Conservation (phyloP, 2,113 vertebrate species). For the Geococcyx californianus region DNA sequence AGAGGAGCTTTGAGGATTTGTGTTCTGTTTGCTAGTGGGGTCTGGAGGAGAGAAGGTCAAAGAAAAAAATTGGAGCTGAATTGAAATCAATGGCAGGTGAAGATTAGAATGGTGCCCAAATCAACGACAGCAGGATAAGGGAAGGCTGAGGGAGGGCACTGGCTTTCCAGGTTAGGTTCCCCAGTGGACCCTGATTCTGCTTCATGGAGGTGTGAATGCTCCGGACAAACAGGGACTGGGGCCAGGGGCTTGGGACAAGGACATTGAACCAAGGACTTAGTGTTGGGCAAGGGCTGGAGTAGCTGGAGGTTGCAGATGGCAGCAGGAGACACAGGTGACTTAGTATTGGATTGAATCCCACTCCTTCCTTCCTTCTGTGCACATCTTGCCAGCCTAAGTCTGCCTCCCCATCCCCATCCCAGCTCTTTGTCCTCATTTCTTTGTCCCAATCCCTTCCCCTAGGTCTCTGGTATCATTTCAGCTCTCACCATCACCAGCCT, state of each 20-base stretch:
- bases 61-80: conserved; percentile 56
- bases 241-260: not conserved
- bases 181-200: not conserved
- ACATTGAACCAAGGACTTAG: not conserved
- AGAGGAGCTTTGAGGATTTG: conserved; percentile 12
- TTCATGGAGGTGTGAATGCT: not conserved
- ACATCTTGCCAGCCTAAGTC: not conserved
- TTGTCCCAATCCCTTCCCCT: not conserved
- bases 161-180: not conserved
- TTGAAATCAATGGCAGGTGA: conserved; percentile 56
- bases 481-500: not conserved
- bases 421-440: not conserved
- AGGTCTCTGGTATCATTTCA: not conserved
- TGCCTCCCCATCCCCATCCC: not conserved
- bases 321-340: not conserved
- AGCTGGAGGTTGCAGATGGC: not conserved
- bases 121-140: not conserved
- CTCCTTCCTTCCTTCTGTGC: not conserved
- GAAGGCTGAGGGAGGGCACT: not conserved
- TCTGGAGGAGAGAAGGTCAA: conserved; percentile 56
- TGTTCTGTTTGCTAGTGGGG: not conserved
- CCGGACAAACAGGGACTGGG: not conserved
- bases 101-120: conserved; percentile 21
- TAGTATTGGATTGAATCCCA: not conserved
- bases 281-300: not conserved